A percentile compares a stretch with the other conserved stretches of the same genome.
Conservation (phyloP, 2,113 vertebrate genomes). For the Clupea harengus region DNA sequence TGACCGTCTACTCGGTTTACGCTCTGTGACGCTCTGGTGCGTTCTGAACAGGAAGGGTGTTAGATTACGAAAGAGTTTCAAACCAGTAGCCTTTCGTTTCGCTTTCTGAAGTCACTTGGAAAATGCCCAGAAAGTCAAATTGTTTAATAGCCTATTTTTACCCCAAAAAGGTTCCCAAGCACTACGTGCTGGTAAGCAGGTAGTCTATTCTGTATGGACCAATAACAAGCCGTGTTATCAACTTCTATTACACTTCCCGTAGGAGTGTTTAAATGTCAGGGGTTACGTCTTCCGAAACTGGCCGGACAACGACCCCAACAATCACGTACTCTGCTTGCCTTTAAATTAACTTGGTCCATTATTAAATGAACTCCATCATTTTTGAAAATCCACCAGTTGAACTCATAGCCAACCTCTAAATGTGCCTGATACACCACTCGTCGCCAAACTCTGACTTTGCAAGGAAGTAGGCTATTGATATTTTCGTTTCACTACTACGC, state of each 20-base stretch:
- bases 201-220: neutral
- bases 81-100: neutral
- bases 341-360: neutral
- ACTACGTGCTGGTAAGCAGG: neutral
- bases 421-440: neutral
- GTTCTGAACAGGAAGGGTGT: neutral
- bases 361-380: neutral
- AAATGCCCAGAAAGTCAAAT: neutral
- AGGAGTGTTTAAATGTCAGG: constrained; percentile 63
- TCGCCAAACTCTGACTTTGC: neutral
- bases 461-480: neutral
- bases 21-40: neutral
- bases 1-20: neutral
- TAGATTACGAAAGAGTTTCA: neutral
- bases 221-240: neutral
- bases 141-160: neutral
- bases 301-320: neutral
- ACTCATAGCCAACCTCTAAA: neutral
- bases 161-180: neutral
- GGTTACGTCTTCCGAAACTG: constrained; percentile 17
- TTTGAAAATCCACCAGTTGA: neutral
- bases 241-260: constrained; percentile 45
- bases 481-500: neutral
- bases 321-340: neutral
- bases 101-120: neutral